Percentiles rank a stretch among this genome's conserved stretches.
Conservation (phyloP, 2,797 vertebrate species). For the Hybognathus amarus region DNA sequence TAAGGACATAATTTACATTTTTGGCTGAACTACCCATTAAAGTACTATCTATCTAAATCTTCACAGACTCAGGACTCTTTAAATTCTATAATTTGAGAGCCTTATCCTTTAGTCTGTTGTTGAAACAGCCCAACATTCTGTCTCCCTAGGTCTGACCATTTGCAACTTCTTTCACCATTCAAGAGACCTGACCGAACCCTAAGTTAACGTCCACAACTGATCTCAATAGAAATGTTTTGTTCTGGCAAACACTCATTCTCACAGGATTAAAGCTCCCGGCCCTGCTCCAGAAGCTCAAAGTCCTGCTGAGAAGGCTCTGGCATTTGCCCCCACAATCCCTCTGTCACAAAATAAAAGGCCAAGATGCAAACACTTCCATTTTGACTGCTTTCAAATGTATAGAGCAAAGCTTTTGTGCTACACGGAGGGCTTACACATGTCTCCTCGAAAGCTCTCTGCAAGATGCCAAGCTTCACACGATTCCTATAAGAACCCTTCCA, state of each 20-base stretch:
- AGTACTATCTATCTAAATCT: neutral
- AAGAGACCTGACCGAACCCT: constrained; percentile 27
- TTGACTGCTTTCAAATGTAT: constrained; percentile 39
- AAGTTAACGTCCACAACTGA: constrained; percentile 55
- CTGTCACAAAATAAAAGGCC: constrained; percentile 71
- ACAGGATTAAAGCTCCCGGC: constrained; percentile 70
- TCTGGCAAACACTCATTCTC: constrained; percentile 63
- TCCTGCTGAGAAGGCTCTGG: constrained; percentile 57
- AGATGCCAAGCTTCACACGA: constrained; percentile 36
- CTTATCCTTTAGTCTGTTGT: constrained; percentile 25
- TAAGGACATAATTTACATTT: neutral
- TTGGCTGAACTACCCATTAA: neutral
- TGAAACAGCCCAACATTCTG: constrained; percentile 34
- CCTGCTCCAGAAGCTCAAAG: constrained; percentile 59
- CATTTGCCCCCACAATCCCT: constrained; percentile 69
- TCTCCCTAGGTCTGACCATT: constrained; percentile 53
- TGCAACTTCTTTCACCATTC: constrained; percentile 56
- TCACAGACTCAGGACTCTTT: constrained; percentile 1
- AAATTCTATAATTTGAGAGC: constrained; percentile 19
- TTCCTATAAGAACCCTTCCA: constrained; percentile 45
- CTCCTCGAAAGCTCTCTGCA: constrained; percentile 39
- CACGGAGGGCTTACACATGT: constrained; percentile 45
- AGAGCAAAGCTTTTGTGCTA: constrained; percentile 46
- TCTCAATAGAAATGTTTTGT: constrained; percentile 60
- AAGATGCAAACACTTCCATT: constrained; percentile 53